These are phyloP conservation scores for Acronicta alni DNA, from an alignment of 2,888 invertebrate species.

Conservation along the genomic window DNA sequence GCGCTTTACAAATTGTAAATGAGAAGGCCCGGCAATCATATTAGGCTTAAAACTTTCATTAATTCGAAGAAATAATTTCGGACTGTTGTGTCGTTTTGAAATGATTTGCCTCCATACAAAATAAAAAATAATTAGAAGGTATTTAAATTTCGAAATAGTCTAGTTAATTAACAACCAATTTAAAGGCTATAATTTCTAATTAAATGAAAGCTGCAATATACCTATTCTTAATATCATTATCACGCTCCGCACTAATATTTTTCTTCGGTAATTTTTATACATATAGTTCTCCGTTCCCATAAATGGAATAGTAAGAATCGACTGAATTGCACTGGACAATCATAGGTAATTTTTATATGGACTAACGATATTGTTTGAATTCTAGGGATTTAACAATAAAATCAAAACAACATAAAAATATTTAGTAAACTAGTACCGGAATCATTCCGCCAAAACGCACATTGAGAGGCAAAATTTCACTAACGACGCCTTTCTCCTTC, in stretches of 20 bases:
- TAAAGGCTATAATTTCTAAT: no score
- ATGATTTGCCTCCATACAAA: not conserved
- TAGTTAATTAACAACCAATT: no score
- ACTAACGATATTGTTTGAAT: not conserved
- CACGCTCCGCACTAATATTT: no score
- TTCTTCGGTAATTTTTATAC: no score
- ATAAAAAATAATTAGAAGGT: not conserved
- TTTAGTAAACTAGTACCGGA: constrained; percentile 20
- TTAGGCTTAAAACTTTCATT: not conserved
- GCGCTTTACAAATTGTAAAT: not conserved
- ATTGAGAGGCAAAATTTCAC: constrained; percentile 51
- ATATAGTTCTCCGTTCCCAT: no score
- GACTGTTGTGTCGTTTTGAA: not conserved
- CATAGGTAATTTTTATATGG: no score
- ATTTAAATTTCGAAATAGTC: not conserved
- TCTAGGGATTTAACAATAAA: not conserved
- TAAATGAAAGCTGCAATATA: no score
- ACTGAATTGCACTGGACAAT: no score
- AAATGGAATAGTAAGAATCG: no score
- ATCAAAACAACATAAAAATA: constrained; percentile 9
- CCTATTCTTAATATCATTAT: no score
- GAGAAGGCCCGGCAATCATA: not conserved
- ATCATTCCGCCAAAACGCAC: constrained; percentile 46
- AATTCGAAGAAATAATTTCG: not conserved
- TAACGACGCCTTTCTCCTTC: constrained; percentile 54